A percentile compares a stretch with the other conserved stretches of the same genome.
Evolutionary conservation across 2,888 invertebrate genomes (phyloP).

Genomic region (Branchinecta sandiegonensis): DNA sequence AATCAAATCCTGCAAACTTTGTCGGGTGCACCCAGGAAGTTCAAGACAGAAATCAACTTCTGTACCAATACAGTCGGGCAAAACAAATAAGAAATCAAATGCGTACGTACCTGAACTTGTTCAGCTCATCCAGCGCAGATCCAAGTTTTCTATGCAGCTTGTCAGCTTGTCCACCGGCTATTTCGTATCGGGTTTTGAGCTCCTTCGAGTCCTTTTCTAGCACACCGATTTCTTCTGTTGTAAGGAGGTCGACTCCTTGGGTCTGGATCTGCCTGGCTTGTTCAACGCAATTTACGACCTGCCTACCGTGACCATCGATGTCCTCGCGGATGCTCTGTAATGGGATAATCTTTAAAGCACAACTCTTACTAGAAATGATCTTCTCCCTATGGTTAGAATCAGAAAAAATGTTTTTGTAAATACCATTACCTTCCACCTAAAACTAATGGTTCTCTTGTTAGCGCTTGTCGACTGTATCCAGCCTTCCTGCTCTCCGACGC

Average conservation of each 20-base stretch:
- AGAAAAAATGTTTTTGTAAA: no score
- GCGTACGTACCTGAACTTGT: conserved; percentile 51
- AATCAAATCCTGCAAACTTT: no score
- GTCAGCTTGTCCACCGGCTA: conserved; percentile 61
- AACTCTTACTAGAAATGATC: no score
- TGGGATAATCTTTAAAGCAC: conserved; percentile 18
- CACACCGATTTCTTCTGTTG: conserved; percentile 74
- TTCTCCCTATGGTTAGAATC: no score
- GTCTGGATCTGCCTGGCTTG: conserved; percentile 77
- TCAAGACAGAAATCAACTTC: no score
- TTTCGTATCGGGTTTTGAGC: conserved; percentile 65
- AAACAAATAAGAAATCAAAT: conserved; percentile 25
- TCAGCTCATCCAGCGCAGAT: conserved; percentile 71
- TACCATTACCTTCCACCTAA: no score
- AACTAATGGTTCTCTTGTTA: no score
- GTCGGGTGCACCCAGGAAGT: no score
- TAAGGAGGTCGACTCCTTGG: conserved; percentile 78
- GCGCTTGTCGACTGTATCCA: no score
- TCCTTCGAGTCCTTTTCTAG: conserved; percentile 73
- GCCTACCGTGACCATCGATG: conserved; percentile 66
- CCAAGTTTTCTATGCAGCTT: conserved; percentile 57
- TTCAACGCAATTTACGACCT: conserved; percentile 69
- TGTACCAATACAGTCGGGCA: no score
- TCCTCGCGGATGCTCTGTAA: conserved; percentile 72
- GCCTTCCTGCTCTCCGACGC: no score